These are phyloP conservation scores for Enteromius mattozi DNA, from an alignment of 2,797 vertebrate genomes.

Conservation along the genomic window DNA sequence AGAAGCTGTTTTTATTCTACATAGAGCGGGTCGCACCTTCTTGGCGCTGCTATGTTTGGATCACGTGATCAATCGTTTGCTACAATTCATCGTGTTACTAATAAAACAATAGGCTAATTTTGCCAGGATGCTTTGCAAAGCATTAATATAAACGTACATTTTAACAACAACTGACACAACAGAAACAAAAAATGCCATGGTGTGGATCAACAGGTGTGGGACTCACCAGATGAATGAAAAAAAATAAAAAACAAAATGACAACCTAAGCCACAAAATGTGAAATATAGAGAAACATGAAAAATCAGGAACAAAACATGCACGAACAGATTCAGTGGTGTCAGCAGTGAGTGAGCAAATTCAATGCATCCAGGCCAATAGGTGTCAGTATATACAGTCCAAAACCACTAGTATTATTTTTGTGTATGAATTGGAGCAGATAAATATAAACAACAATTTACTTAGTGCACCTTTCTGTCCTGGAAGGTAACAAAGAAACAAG, in stretches of 20 bases:
- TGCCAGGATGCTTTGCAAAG: not conserved
- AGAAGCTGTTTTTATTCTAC: not conserved
- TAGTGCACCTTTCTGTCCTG: not conserved
- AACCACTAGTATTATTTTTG: not conserved
- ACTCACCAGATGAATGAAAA: not conserved
- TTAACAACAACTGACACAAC: not conserved
- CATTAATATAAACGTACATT: not conserved
- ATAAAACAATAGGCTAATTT: not conserved
- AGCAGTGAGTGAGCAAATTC: not conserved
- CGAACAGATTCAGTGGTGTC: not conserved
- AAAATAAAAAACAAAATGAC: not conserved
- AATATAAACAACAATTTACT: not conserved
- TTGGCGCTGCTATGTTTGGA: not conserved
- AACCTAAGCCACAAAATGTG: not conserved
- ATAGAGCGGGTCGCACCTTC: not conserved
- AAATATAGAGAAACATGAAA: not conserved
- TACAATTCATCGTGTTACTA: not conserved
- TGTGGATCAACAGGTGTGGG: not conserved
- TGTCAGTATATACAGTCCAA: slow-evolving; percentile 4
- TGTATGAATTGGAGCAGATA: not conserved
- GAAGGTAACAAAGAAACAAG: not conserved
- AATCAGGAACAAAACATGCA: not conserved
- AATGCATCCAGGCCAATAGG: slow-evolving; percentile 14
- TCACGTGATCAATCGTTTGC: not conserved
- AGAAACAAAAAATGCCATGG: not conserved